Base-by-base conservation (phyloP, 2,888 invertebrate genomes). In the Tenthredo livida region DNA sequence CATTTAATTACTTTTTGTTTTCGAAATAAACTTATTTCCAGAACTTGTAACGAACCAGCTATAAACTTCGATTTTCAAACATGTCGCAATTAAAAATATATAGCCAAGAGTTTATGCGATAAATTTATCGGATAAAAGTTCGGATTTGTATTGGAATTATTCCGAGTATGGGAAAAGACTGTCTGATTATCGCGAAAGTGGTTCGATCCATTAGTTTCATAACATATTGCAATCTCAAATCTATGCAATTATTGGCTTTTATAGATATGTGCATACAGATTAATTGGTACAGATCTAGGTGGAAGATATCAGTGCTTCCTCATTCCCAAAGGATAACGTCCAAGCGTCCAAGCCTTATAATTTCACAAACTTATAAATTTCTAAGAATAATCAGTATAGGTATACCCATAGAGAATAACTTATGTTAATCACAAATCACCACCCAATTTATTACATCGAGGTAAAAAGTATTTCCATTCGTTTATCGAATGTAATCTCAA, bases 1-100 rank as follows among this genome's bases (percentile, higher is more conserved):
- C 72, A 43, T 73, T 43, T 73, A 73, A 73, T 73, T 43, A 73
- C 72, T 73, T 43, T 72, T 43, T 73, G 72, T 43, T 43, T 15
- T 73, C 12, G 21, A 21, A 9, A 21, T 43, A 73, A 43, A 43
- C n/a, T 73, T 43, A 21, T 73, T 73, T 43, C 0, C 17, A 21
- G 37, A 73, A 37, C 25, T 73, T 73, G 10, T 73, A 43, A 40
- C 29, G 72, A 43, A 73, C 21, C 43, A n/a, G 21, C n/a, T 9
- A 4, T 9, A n/a, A 77, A 54, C 77, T 54, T 50, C 33, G 7
- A 77, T 77, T 77, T n/a, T 7, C 12, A 77, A 17, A 77, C 17
- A 37, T 7, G 37, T 37, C 6, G 29, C 54, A 50, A 29, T 54
- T n/a, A 77, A 15, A 54, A 77, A 10, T 37, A n/a, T 33, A 29